Evolutionary conservation across 2,113 vertebrate species (phyloP).

Genomic region (Chloropsis hardwickii): DNA sequence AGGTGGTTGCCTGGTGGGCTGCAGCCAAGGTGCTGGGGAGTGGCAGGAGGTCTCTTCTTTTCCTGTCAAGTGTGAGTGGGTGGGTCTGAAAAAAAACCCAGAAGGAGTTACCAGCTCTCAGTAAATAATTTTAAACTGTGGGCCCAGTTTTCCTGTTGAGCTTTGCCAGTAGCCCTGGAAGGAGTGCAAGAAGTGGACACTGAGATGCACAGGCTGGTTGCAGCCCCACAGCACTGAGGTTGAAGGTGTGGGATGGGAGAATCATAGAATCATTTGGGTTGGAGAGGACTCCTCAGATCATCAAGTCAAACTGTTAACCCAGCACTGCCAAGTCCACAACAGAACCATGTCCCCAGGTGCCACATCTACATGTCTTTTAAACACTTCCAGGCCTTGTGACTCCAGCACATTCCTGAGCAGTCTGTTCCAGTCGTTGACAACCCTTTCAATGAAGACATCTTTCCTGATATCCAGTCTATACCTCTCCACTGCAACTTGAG

Average conservation of each 20-base stretch:
- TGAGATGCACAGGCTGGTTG: not conserved
- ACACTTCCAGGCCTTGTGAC: not conserved
- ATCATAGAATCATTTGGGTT: not conserved
- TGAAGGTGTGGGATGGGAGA: not conserved
- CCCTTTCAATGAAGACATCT: not conserved
- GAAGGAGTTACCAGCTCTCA: not conserved
- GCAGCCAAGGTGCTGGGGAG: not conserved
- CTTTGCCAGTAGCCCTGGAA: not conserved
- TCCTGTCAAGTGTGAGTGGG: not conserved
- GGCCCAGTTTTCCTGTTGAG: not conserved
- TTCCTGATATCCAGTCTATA: not conserved
- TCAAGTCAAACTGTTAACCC: not conserved
- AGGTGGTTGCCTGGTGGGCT: not conserved
- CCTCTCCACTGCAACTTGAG: too few relatives aligned
- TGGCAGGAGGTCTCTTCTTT: rapidly evolving
- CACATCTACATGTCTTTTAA: not conserved
- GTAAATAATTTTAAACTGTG: not conserved
- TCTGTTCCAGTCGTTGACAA: not conserved
- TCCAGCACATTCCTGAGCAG: not conserved
- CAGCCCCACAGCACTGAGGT: rapidly evolving
- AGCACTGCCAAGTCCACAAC: not conserved
- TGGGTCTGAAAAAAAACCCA: not conserved
- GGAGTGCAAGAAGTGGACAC: rapidly evolving
- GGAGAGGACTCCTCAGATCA: not conserved
- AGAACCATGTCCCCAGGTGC: not conserved